Base-by-base conservation (phyloP, 1,140 invertebrate genomes). In the Antheraea mylitta region DNA sequence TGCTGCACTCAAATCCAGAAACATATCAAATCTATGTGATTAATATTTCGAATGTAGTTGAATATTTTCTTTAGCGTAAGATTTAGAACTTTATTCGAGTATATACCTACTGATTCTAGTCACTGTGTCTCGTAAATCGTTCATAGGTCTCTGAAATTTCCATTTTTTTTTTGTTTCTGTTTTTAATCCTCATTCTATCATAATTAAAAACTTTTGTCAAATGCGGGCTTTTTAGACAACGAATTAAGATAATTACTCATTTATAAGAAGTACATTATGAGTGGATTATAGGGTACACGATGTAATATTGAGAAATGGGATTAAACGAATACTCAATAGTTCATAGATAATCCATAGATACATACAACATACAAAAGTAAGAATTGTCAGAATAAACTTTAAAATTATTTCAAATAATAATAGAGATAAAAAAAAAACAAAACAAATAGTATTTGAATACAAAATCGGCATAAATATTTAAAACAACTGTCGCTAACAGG, bases 1-100 rank as follows among this genome's bases (percentile, higher is more conserved):
- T 80, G 77, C 78, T 82, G 77, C 76, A 77, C 77, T 75, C 61
- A 61, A 75, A 71, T 66, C 67, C 73, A 65, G 65, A 80, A 73
- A 90, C 89, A 89, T 89, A 90, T 87, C 87, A 87, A 81, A 79
- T 76, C 75, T 75, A 79, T 91, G 87, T 91, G 87, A 91, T 90
- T 90, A 53, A 53, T 53, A 16, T 53, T 53, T 53, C 13, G 45
- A 53, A 53, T 53, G 45, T 53, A 53, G 45, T 53, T 6, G 45
- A 53, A 16, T 53, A 6, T 53, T 53, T 53, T 53, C 16, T 42
- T 42, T 53, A 42, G 30, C 67, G 72, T 77, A 75, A 53, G 45
- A 53, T 16, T 1, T 53, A 53, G 45, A 81, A 77, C 79, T 79
- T 78, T 79, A 64, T 79, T 85, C 83, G 83, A 83, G 16, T 53